Evolutionary conservation across 2,113 vertebrate genomes (phyloP).

Genomic region (Brachyistius frenatus): DNA sequence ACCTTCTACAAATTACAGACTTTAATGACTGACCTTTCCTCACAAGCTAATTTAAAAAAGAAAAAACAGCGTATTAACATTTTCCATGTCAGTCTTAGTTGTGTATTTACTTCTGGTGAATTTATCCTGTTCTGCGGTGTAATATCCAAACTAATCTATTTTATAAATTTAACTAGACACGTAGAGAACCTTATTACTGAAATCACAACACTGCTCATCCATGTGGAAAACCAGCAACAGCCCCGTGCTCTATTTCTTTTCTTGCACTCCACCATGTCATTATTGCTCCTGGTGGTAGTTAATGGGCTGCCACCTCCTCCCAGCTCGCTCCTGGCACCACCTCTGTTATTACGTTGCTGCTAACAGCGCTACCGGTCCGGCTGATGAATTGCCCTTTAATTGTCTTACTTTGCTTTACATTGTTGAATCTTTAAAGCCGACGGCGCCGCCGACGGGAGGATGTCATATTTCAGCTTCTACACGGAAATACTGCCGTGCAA

Average conservation of each 20-base stretch:
- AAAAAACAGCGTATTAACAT: no score
- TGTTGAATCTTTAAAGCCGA: constrained; percentile 30
- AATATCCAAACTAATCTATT: neutral
- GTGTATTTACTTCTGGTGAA: neutral
- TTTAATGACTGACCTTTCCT: no score
- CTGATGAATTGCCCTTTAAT: constrained; percentile 51
- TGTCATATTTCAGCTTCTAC: constrained; percentile 31
- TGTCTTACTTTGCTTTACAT: constrained; percentile 17
- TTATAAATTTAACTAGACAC: neutral
- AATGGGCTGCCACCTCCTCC: constrained; percentile 63
- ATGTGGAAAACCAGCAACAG: constrained; percentile 21
- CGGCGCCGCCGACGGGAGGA: neutral
- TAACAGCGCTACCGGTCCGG: neutral
- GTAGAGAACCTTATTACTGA: neutral
- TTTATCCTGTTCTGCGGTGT: neutral
- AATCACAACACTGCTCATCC: neutral
- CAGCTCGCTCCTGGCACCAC: constrained; percentile 54
- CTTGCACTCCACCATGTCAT: constrained; percentile 32
- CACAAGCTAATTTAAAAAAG: no score
- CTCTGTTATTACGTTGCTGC: constrained; percentile 38
- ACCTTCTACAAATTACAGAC: no score
- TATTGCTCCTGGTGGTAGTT: constrained; percentile 50
- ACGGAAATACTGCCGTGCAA: no score
- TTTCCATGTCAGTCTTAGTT: no score
- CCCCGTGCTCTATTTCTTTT: neutral